Conservation (phyloP, 1,140 invertebrate species). For the Oryctes rhinoceros region DNA sequence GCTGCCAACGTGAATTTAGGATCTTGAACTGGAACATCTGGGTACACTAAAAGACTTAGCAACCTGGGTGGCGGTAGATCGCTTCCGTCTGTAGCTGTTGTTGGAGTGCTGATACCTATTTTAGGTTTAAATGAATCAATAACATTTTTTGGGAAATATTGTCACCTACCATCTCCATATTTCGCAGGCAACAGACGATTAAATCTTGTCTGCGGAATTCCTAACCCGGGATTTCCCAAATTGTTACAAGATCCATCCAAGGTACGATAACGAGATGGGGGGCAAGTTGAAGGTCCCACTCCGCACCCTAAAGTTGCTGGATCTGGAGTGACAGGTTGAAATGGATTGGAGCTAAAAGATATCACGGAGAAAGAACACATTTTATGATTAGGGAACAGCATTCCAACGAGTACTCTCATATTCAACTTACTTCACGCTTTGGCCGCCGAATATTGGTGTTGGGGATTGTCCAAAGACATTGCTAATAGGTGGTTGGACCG, state of each 20-base stretch:
- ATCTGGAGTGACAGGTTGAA: conserved; percentile 49
- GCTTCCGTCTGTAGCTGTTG: conserved; percentile 68
- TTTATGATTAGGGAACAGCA: too few species aligned
- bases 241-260: conserved; percentile 91
- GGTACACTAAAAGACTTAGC: conserved; percentile 75
- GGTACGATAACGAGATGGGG: conserved; percentile 71
- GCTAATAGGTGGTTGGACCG: not conserved
- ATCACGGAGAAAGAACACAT: not conserved
- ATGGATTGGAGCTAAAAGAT: conserved; percentile 45
- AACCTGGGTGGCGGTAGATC: conserved; percentile 74
- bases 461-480: not conserved
- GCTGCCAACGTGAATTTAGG: conserved; percentile 76
- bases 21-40: conserved; percentile 71
- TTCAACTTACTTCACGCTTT: not conserved
- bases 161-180: conserved; percentile 77
- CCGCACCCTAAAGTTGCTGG: conserved; percentile 59
- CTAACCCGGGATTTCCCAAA: conserved; percentile 73
- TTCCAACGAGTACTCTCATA: too few species aligned
- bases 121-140: not conserved
- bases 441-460: not conserved
- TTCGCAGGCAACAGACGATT: conserved; percentile 75
- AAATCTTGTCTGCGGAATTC: conserved; percentile 75
- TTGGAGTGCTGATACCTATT: conserved; percentile 72
- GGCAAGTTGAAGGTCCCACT: conserved; percentile 61
- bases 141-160: too few species aligned